phyloP scores from a whole-genome alignment of 2,113 vertebrate genomes.

The Vanacampus margaritifer region DNA sequence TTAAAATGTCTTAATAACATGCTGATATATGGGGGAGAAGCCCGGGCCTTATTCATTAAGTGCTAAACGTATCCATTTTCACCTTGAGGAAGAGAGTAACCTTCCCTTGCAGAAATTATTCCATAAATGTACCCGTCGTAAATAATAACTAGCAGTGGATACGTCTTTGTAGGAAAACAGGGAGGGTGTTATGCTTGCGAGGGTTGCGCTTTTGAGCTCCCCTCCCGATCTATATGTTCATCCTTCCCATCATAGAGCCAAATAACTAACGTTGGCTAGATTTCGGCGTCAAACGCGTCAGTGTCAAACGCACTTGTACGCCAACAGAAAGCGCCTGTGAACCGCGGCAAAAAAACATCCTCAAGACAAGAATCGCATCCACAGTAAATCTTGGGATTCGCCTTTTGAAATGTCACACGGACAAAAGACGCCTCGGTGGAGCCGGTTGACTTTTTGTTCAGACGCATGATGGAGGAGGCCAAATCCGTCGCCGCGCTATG shows the following conservation, averaged over 20 bases:
- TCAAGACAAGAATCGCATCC: constrained; percentile 30
- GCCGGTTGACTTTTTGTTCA: constrained; percentile 37
- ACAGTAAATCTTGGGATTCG: constrained; percentile 47
- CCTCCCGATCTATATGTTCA: constrained; percentile 32
- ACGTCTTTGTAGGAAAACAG: constrained; percentile 64
- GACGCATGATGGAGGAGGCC: constrained; percentile 36
- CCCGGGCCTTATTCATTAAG: constrained; percentile 77
- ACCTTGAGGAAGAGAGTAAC: constrained; percentile 80
- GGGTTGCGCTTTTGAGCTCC: constrained; percentile 54
- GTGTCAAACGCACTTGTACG: constrained; percentile 37
- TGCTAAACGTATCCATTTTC: constrained; percentile 80
- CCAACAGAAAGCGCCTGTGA: constrained; percentile 36
- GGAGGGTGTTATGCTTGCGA: constrained; percentile 59
- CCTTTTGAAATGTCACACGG: constrained; percentile 39
- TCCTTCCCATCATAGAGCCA: constrained; percentile 32
- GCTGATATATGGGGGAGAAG: constrained; percentile 79
- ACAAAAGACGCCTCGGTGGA: constrained; percentile 37
- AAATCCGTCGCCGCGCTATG: constrained; percentile 37
- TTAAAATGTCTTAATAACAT: constrained; percentile 85
- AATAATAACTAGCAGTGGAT: constrained; percentile 75
- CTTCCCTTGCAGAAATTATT: constrained; percentile 75
- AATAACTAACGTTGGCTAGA: constrained; percentile 52
- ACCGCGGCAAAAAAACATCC: constrained; percentile 30
- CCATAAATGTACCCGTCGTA: constrained; percentile 80
- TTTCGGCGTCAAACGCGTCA: constrained; percentile 40